Percentiles rank a stretch among this genome's conserved stretches.
Evolutionary conservation across 2,113 vertebrate genomes (phyloP).

Genomic region (Lepisosteus osseus): DNA sequence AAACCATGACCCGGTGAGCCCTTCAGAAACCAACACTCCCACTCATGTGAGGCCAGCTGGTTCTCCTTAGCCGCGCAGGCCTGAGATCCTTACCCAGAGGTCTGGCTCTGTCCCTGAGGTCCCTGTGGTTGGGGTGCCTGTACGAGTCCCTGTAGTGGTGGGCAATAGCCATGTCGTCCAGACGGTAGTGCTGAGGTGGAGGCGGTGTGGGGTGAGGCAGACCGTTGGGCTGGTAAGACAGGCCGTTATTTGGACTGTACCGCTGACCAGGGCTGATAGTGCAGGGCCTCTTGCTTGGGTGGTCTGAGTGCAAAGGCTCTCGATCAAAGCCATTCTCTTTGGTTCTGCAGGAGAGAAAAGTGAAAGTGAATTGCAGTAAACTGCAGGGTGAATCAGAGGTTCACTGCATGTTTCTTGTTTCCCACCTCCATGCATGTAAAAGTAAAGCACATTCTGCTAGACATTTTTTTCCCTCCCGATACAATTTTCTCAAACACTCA

Average conservation of each 20-base stretch:
- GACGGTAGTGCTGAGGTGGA: slow-evolving; percentile 84
- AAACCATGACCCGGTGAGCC: neutral
- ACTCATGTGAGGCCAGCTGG: neutral
- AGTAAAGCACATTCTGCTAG: too few relatives aligned
- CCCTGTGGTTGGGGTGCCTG: slow-evolving; percentile 78
- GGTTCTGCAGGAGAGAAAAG: slow-evolving; percentile 71
- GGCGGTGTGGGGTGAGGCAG: slow-evolving; percentile 58
- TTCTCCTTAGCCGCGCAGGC: slow-evolving; percentile 13
- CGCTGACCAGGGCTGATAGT: slow-evolving; percentile 91
- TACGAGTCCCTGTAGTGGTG: slow-evolving; percentile 90
- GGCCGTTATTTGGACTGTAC: slow-evolving; percentile 84
- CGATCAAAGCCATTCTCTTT: slow-evolving; percentile 88
- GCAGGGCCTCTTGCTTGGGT: slow-evolving; percentile 87
- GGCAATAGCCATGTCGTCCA: slow-evolving; percentile 91
- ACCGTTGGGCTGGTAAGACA: slow-evolving; percentile 60
- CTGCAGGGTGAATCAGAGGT: neutral
- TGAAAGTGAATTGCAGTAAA: too few relatives aligned
- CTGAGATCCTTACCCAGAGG: slow-evolving; percentile 67
- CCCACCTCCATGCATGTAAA: too few relatives aligned
- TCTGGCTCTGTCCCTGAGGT: slow-evolving; percentile 78
- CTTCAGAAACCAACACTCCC: neutral
- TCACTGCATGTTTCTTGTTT: too few relatives aligned
- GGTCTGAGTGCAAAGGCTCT: slow-evolving; percentile 78
- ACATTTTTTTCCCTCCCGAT: too few relatives aligned
- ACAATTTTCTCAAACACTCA: too few relatives aligned